A percentile compares a stretch with the other conserved stretches of the same genome.
phyloP scores from a whole-genome alignment of 2,113 vertebrate genomes.

The Atlantisia rogersi region DNA sequence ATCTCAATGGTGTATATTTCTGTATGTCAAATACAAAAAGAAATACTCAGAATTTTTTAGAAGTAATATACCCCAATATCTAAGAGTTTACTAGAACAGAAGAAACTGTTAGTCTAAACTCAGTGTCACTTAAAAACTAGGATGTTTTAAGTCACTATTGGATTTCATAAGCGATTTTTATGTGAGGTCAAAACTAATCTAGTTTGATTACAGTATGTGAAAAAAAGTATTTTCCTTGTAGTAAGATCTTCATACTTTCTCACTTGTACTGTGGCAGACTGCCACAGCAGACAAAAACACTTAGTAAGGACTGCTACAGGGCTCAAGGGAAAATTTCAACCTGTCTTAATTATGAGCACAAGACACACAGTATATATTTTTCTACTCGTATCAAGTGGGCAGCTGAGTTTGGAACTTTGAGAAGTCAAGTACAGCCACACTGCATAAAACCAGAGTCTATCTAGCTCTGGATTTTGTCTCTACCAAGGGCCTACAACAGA shows the following conservation, averaged over 20 bases:
- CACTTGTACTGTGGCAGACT: not conserved
- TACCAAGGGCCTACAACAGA: not conserved
- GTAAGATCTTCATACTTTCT: not conserved
- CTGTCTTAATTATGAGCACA: not conserved
- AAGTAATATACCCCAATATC: not conserved
- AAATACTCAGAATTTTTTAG: not conserved
- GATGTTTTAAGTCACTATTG: not conserved
- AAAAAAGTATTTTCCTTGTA: not conserved
- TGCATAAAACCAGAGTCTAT: not conserved
- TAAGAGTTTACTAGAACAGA: not conserved
- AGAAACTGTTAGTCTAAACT: not conserved
- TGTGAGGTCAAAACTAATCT: not conserved
- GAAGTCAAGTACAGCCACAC: rapidly evolving
- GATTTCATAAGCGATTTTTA: not conserved
- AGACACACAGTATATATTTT: not conserved
- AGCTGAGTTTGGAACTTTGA: not conserved
- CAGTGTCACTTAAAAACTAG: not conserved
- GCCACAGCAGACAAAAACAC: not conserved
- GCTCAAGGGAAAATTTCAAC: not conserved
- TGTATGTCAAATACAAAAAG: not conserved
- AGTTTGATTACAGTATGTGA: not conserved
- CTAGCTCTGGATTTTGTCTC: not conserved
- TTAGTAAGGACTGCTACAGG: not conserved
- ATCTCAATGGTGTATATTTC: not conserved
- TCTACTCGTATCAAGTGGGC: not conserved